Evolutionary conservation across 1,140 invertebrate genomes (phyloP).

Genomic region (Penaeus vannamei): DNA sequence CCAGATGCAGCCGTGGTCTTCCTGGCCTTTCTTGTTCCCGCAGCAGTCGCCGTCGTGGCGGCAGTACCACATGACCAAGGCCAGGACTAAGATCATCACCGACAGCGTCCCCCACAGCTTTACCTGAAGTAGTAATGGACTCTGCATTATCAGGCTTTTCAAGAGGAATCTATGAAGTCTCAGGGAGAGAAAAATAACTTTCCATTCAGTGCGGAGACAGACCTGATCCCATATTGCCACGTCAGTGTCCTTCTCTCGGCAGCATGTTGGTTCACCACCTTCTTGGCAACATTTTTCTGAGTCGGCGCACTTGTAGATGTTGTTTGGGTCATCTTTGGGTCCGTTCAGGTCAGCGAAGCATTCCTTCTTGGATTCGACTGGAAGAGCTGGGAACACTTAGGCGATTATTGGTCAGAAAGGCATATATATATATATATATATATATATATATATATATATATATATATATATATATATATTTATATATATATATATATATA

Average conservation of each 20-base stretch:
- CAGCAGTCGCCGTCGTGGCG: conserved; percentile 65
- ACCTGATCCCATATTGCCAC: conserved; percentile 59
- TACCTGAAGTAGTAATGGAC: conserved; percentile 1
- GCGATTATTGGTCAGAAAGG: not conserved
- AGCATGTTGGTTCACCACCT: conserved; percentile 47
- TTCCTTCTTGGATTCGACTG: conserved; percentile 36
- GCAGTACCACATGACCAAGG: conserved; percentile 62
- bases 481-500: conserved; percentile 1
- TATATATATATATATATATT: not conserved
- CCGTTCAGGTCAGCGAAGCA: conserved; percentile 48
- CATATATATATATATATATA: not conserved
- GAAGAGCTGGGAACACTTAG: not conserved
- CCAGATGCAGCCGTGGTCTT: conserved; percentile 44
- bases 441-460: not conserved
- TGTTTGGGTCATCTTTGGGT: conserved; percentile 63
- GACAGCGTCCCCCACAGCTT: conserved; percentile 63
- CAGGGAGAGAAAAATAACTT: not conserved
- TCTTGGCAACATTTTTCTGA: conserved; percentile 61
- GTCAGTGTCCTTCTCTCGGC: conserved; percentile 37
- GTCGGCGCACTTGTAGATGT: conserved; percentile 60
- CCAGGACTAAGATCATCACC: conserved; percentile 56
- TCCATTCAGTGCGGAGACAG: not conserved
- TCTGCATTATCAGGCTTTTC: not conserved
- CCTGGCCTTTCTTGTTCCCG: conserved; percentile 54
- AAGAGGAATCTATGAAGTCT: not conserved